These are phyloP conservation scores for Dromaius novaehollandiae DNA, from an alignment of 2,113 vertebrate species.

Conservation along the genomic window DNA sequence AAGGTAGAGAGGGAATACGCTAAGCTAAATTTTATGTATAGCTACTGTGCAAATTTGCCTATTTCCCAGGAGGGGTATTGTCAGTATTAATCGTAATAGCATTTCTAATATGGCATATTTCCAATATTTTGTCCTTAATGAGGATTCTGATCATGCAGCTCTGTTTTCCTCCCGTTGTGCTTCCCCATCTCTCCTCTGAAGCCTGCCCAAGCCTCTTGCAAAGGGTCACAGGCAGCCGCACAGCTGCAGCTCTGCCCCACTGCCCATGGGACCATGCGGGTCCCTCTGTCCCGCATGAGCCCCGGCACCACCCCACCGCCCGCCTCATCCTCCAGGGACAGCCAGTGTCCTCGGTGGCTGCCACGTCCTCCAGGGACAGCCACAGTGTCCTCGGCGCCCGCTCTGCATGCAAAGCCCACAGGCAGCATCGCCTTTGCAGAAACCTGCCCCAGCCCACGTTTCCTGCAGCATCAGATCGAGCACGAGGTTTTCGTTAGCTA, in stretches of 20 bases:
- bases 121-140: constrained; percentile 73
- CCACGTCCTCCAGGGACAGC: too few species aligned
- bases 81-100: constrained; percentile 71
- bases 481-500: rapidly evolving
- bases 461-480: not conserved
- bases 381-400: not conserved
- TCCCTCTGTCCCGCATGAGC: not conserved
- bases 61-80: constrained; percentile 67
- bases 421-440: not conserved
- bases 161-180: constrained; percentile 1
- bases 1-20: constrained; percentile 62
- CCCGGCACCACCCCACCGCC: too few species aligned
- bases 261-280: not conserved
- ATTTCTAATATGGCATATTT: constrained; percentile 72
- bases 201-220: not conserved
- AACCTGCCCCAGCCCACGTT: not conserved
- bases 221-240: not conserved
- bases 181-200: constrained; percentile 26
- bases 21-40: constrained; percentile 72
- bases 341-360: too few species aligned
- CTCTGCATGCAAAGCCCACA: not conserved
- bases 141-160: constrained; percentile 57
- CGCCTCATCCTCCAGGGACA: too few species aligned
- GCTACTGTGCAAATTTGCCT: constrained; percentile 73
- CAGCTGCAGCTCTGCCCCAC: not conserved